Evolutionary conservation across 2,888 invertebrate genomes (phyloP), one percentile per base, ranked within the genome.

Genomic region (Eristalis intricaria): DNA sequence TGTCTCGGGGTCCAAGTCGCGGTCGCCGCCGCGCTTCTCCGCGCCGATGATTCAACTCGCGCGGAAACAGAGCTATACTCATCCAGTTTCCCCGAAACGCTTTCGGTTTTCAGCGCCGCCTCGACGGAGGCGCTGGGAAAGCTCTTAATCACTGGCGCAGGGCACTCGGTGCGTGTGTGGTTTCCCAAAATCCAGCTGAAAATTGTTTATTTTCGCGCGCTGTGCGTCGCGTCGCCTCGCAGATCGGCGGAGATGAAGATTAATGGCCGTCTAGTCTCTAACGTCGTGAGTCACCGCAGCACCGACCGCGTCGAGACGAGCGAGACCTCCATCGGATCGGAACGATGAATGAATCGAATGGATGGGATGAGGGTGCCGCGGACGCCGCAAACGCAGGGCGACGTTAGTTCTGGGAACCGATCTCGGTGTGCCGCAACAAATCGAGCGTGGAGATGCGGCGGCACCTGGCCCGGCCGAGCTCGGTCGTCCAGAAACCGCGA

Each of bases 111-210:
- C 63, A 23, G 75, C 26, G 23, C 2, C 61, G n/a, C n/a, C n/a
- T n/a, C n/a, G 10, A 7, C 32, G 32, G 19, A 2, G 15, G 60
- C 58, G 32, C 10, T 23, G 15, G 50, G 50, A 23, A 56, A 71
- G 60, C 43, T 73, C 63, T 60, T 19, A 80, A 68, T 80, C 73
- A 74, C 50, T 61, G n/a, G 64, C 43, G 69, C 73, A 81, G 77
- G 22, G 13, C 11, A n/a, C 29, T 8, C 2, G 70, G 3, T 73
- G 81, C 71, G 19, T 80, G 81, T 40, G 85, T 73, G 60, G 32
- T 85, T 76, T 82, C 74, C 74, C 50, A 65, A 84, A 84, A 64
- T 81, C 71, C 76, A 23, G 11, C 4, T 19, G 56, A 81, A 85
- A 63, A n/a, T 65, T 15, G 29, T 63, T 69, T 38, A n/a, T 63